Percentiles rank a stretch among this genome's conserved stretches.
phyloP scores from a whole-genome alignment of 2,888 invertebrate species.

The Xestia xanthographa region DNA sequence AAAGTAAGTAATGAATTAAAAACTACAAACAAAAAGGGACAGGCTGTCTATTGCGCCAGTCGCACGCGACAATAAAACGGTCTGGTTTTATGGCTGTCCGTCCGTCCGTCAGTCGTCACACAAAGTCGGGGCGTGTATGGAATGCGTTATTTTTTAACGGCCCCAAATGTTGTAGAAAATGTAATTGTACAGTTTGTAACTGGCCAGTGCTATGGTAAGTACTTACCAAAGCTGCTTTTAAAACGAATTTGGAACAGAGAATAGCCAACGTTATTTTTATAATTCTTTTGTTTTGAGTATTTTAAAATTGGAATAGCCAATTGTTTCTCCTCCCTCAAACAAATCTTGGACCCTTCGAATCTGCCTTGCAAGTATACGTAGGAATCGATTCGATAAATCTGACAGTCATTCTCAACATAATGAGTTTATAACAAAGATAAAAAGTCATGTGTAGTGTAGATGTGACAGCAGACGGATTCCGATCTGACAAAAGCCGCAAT shows the following conservation, averaged over 20 bases:
- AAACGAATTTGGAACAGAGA: constrained; percentile 13
- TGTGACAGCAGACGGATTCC: background rate
- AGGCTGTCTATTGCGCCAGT: constrained; percentile 31
- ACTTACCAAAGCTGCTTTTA: no score
- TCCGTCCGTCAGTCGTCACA: constrained; percentile 34
- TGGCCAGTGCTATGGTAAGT: constrained; percentile 22
- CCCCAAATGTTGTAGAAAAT: constrained; percentile 28
- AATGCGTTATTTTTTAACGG: constrained; percentile 64
- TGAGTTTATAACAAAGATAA: no score
- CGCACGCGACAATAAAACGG: constrained; percentile 61
- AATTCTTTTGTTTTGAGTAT: background rate
- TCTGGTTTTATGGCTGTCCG: constrained; percentile 54
- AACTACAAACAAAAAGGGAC: constrained; percentile 41
- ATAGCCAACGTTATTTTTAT: background rate
- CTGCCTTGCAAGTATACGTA: no score
- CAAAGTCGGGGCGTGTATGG: constrained; percentile 51
- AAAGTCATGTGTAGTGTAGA: no score
- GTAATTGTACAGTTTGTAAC: constrained; percentile 44
- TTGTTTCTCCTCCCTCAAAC: background rate
- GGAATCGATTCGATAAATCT: no score
- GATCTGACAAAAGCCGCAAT: background rate
- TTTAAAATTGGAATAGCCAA: background rate
- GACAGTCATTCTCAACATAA: no score
- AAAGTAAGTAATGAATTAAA: constrained; percentile 56
- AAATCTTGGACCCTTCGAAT: background rate